Evolutionary conservation across 1,140 invertebrate genomes (phyloP), one percentile per base, ranked within the genome.

Genomic region (Hycleus phaleratus): DNA sequence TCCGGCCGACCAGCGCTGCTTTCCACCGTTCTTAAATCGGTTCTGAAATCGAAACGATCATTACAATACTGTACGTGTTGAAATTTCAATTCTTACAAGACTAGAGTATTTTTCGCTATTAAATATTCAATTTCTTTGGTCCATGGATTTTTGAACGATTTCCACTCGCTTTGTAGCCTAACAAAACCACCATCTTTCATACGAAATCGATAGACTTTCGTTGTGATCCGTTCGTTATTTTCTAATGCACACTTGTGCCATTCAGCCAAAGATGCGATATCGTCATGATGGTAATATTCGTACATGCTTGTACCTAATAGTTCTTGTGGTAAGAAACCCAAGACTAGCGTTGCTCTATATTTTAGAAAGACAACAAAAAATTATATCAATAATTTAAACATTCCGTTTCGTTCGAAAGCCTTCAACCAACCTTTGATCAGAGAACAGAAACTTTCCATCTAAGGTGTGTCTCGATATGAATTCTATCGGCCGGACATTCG

Each of bases 371-470:
- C 4, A 44, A 44, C 9, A 44, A 11, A 44, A 44, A 11, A 44
- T 44, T 4, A 44, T 44, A 5, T 49, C 25, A 26, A 49, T 32
- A 49, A 32, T 32, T 26, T 26, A 49, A 6, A 9, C 6, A n/a
- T 49, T 49, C n/a, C 7, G 45, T 49, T 40, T 43, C 25, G 4
- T 32, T 7, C 0, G 4, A 32, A 32, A 32, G 4, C 32, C 32
- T 32, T 32, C 32, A 40, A 25, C 49, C 50, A 54, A 71, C 69
- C 66, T 84, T 72, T 92, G 90, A 75, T 98, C 96, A 18, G 97
- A 93, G 78, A 97, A 98, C n/a, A 95, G 93, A 74, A 98, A 97
- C 74, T 96, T 97, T 25, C 95, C 95, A 70, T 98, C 95, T 50
- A 91, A 83, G 24, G 89, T 88, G 75, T 98, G 95, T 46, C 95